Evolutionary conservation across 2,113 vertebrate species (phyloP), one percentile per base, ranked within the genome.

Genomic region (Lepidothrix coronata): DNA sequence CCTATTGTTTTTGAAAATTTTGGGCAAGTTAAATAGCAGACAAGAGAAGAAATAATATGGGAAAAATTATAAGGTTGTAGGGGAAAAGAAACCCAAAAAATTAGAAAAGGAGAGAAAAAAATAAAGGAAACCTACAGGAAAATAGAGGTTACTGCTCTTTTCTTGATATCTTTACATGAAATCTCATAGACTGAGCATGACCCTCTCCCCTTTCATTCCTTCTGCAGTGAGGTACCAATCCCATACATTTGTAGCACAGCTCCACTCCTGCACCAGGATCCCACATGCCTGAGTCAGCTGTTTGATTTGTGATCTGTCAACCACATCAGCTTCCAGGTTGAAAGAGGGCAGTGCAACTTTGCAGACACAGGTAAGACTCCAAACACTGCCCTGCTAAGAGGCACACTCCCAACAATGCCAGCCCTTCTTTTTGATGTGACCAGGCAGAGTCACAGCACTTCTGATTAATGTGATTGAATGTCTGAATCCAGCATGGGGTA

Each of bases 391-490:
- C n/a, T 54, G 55, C 39, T 61, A 6, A 20, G 80, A 49, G 62
- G n/a, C 25, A 14, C 9, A 3, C 7, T 68, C 39, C 57, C 24
- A 8, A 9, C 0, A 35, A 16, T 30, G 62, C 25, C 31, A 37
- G 25, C 41, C n/a, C 65, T 77, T 68, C 66, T 49, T 76, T 51
- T 46, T 74, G 59, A 19, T 0, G 0, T 6, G 49, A 21, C 20
- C 19, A 18, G 20, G 63, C 44, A 70, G 37, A 71, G 12, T 16
- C 55, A 43, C 18, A 37, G 22, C 27, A 59, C 15, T 91, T 57
- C 18, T 62, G 58, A 35, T 44, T 48, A 10, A 13, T 2, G 3
- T 14, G 9, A 31, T 4, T 0, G 1, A 83, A 52, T 12, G 18
- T 22, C 67, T 73, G 46, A 15, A 57, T 55, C 83, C 61, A 72